Evolutionary conservation across 1,140 invertebrate species (phyloP), one percentile per base, ranked within the genome.

Genomic region (Bombus impatiens): DNA sequence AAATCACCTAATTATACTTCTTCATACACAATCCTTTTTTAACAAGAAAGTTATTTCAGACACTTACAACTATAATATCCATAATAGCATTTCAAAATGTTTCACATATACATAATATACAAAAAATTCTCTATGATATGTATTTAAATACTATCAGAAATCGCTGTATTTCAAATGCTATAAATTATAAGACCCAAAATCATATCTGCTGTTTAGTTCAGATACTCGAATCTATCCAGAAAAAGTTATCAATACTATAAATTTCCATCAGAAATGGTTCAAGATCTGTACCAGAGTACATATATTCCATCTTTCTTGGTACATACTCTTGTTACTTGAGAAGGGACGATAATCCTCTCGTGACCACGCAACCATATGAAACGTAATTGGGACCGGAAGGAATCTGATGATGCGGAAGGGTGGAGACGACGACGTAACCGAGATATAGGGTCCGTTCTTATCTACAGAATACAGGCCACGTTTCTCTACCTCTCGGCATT

Each of bases 401-500:
- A 84, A 76, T 86, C 79, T 89, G 88, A 89, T 89, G 87, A 37
- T 40, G 40, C 18, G 67, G 86, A 87, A 80, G 88, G 88, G 77
- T 84, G 82, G 84, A 67, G 84, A 53, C 83, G 84, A 53, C 83
- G 78, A 78, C 62, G 78, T 89, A 84, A 72, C 84, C 42, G 42
- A 71, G 72, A 94, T 94, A 93, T 93, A 94, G 93, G 92, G 94
- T 94, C 93, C 93, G 91, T 93, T 89, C 93, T 95, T 95, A 95
- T 95, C 94, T 94, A 80, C 91, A 87, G 88, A 92, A 93, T 93
- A 91, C 94, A 92, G 92, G 91, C 93, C 88, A 89, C 91, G 88
- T 87, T 87, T 88, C 84, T 87, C 82, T 78, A n/a, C 82, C 86
- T 84, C 86, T 86, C 86, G 78, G 40, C 74, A 72, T 82, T 89